Percentiles rank a stretch among this genome's conserved stretches.
Evolutionary conservation across 1,140 invertebrate species (phyloP).

Genomic region (Venturia canescens): DNA sequence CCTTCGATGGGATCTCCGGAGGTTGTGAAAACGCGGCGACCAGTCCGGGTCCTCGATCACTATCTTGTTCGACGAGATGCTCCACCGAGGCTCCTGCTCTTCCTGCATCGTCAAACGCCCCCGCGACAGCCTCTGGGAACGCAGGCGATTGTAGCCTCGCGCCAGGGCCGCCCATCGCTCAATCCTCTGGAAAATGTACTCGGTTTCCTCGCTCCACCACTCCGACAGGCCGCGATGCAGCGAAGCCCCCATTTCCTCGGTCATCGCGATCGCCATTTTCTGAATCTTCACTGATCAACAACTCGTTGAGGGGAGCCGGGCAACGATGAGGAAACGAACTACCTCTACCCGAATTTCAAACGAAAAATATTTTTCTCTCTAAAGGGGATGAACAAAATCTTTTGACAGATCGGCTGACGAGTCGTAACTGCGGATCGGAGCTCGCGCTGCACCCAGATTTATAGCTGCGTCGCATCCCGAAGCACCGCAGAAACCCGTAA

Average conservation of each 20-base stretch:
- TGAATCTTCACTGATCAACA: too few species aligned
- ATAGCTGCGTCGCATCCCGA: constrained; percentile 53
- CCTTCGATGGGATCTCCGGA: constrained; percentile 52
- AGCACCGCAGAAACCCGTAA: constrained; percentile 59
- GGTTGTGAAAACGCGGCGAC: constrained; percentile 50
- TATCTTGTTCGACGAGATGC: constrained; percentile 58
- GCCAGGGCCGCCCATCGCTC: constrained; percentile 70
- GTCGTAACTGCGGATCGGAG: not conserved
- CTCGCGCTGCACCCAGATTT: constrained; percentile 51
- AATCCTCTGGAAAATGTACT: constrained; percentile 70
- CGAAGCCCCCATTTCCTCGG: constrained; percentile 43
- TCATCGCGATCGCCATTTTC: constrained; percentile 41
- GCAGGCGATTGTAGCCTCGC: constrained; percentile 71
- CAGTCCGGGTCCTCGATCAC: constrained; percentile 55
- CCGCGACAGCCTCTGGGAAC: constrained; percentile 62
- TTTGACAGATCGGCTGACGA: not conserved
- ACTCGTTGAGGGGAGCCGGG: too few species aligned
- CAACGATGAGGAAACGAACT: too few species aligned
- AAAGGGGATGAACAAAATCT: not conserved
- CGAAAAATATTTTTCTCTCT: not conserved
- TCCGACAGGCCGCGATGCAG: constrained; percentile 64
- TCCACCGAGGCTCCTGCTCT: constrained; percentile 58
- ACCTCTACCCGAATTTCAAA: too few species aligned
- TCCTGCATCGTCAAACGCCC: constrained; percentile 64
- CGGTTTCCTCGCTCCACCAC: constrained; percentile 73